phyloP scores from a whole-genome alignment of 2,888 invertebrate species.

The Ophioninae sp. region DNA sequence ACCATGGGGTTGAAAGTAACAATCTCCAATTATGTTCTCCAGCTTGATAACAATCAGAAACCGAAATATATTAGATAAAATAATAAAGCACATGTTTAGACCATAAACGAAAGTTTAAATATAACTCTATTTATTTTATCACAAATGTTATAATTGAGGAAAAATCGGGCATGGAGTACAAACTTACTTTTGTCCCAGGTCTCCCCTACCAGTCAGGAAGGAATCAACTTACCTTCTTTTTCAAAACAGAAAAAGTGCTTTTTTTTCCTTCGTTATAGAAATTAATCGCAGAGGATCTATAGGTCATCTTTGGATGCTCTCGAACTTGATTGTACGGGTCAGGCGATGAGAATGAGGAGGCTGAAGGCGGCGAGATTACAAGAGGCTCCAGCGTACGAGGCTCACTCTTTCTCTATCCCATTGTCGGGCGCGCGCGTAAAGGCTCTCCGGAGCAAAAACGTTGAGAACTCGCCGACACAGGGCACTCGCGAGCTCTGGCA shows the following conservation, averaged over 20 bases:
- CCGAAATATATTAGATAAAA: too few species aligned
- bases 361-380: conserved; percentile 71
- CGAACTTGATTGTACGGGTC: neutral
- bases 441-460: conserved; percentile 60
- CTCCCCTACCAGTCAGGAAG: too few species aligned
- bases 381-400: conserved; percentile 66
- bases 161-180: too few species aligned
- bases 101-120: too few species aligned
- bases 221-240: neutral
- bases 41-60: too few species aligned
- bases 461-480: conserved; percentile 72
- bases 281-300: conserved; percentile 74
- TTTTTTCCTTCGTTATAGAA: conserved; percentile 62
- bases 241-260: neutral
- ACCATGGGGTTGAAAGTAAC: too few species aligned
- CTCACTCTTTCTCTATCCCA: neutral
- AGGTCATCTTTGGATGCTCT: conserved; percentile 48
- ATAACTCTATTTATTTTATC: too few species aligned
- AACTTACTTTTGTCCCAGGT: too few species aligned
- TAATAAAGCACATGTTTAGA: too few species aligned
- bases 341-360: conserved; percentile 32
- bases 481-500: conserved; percentile 41
- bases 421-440: conserved; percentile 66
- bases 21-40: too few species aligned
- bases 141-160: too few species aligned